A percentile compares a stretch with the other conserved stretches of the same genome.
Evolutionary conservation across 2,797 vertebrate genomes (phyloP).

Genomic region (Chaunax sp.): DNA sequence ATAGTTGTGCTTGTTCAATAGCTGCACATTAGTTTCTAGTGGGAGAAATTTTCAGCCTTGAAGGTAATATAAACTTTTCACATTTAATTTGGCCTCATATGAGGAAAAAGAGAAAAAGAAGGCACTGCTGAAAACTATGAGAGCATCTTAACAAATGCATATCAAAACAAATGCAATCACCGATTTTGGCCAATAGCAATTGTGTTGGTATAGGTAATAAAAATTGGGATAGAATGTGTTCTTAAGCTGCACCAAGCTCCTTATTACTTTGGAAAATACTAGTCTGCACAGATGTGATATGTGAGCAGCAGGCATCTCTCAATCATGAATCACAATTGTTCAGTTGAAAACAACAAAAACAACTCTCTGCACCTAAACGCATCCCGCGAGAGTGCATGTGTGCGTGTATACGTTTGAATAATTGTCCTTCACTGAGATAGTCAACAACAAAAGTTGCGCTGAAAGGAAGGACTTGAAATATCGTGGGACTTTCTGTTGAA

Average conservation of each 20-base stretch:
- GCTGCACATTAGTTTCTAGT: no score
- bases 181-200: slow-evolving; percentile 50
- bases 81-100: neutral
- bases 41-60: neutral
- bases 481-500: neutral
- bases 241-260: slow-evolving; percentile 67
- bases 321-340: slow-evolving; percentile 8
- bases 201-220: slow-evolving; percentile 57
- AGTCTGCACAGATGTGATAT: slow-evolving; percentile 57
- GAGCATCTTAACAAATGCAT: no score
- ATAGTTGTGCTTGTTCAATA: no score
- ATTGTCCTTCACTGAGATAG: slow-evolving; percentile 20
- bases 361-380: slow-evolving; percentile 22
- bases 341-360: slow-evolving; percentile 1
- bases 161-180: slow-evolving; percentile 37
- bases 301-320: slow-evolving; percentile 47
- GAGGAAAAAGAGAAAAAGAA: slow-evolving; percentile 4
- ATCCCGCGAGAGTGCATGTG: neutral
- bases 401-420: slow-evolving; percentile 4
- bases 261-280: slow-evolving; percentile 61
- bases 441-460: slow-evolving; percentile 45
- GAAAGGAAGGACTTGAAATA: slow-evolving; percentile 1
- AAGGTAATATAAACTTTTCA: neutral
- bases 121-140: neutral
- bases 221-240: slow-evolving; percentile 53